Evolutionary conservation across 1,140 invertebrate species (phyloP).

Genomic region (Orchesella cincta): DNA sequence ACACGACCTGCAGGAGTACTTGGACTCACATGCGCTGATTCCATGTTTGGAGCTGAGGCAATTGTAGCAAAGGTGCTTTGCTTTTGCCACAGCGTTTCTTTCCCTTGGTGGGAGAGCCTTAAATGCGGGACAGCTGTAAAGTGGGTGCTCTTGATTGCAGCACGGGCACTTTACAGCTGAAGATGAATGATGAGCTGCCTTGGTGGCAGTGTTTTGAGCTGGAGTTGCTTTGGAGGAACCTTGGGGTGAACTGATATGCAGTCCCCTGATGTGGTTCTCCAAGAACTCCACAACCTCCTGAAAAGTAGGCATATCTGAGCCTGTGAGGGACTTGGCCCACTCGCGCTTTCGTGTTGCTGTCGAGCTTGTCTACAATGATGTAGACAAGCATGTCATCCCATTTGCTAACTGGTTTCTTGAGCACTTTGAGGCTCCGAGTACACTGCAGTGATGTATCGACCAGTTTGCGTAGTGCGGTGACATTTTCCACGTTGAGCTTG

Average conservation of each 20-base stretch:
- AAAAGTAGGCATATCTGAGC: constrained; percentile 35
- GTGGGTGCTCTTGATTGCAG: too few species aligned
- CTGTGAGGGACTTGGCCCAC: constrained; percentile 40
- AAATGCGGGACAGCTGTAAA: too few species aligned
- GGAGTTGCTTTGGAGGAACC: too few species aligned
- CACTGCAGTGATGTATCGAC: constrained; percentile 39
- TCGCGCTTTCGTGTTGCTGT: constrained; percentile 37
- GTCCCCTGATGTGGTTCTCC: neutral
- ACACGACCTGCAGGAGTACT: neutral
- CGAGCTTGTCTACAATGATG: constrained; percentile 45
- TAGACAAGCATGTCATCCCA: constrained; percentile 48
- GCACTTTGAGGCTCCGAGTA: constrained; percentile 36
- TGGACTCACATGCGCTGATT: neutral
- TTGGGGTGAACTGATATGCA: too few species aligned
- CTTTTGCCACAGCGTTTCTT: too few species aligned
- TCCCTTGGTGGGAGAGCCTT: too few species aligned
- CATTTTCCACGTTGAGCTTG: constrained; percentile 21
- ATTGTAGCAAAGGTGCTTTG: neutral
- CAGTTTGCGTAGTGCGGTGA: constrained; percentile 31
- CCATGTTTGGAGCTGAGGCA: neutral
- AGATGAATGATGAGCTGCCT: too few species aligned
- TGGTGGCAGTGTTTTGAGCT: too few species aligned
- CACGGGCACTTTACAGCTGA: too few species aligned
- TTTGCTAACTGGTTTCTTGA: constrained; percentile 31
- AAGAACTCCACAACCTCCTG: constrained; percentile 41